A percentile compares a stretch with the other conserved stretches of the same genome.
Evolutionary conservation across 2,797 vertebrate species (phyloP).

Genomic region (Xenops minutus): DNA sequence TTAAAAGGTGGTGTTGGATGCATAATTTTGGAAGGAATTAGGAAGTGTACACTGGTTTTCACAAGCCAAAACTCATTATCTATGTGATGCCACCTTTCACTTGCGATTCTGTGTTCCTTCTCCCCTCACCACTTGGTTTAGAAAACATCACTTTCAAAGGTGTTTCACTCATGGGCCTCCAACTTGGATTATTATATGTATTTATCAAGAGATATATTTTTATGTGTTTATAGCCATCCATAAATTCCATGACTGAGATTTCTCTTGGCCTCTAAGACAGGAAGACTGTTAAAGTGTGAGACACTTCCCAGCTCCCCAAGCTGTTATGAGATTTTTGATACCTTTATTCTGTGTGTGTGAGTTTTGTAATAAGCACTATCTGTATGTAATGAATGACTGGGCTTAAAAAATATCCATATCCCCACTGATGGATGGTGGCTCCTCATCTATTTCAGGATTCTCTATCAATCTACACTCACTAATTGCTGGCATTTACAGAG

Average conservation of each 20-base stretch:
- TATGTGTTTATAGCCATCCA: neutral
- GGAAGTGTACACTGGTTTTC: neutral
- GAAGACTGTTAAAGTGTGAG: neutral
- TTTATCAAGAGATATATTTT: neutral
- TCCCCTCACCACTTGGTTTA: neutral
- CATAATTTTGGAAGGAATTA: neutral
- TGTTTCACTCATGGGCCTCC: neutral
- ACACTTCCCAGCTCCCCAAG: neutral
- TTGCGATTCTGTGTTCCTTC: neutral
- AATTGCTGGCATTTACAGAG: neutral
- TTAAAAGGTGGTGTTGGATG: neutral
- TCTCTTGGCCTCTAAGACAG: neutral
- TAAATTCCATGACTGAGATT: neutral
- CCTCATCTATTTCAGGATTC: neutral
- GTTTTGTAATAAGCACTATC: neutral
- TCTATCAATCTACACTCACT: neutral
- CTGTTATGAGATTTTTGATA: neutral
- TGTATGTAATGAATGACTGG: neutral
- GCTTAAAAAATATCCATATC: neutral
- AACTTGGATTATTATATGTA: neutral
- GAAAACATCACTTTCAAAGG: rapidly evolving
- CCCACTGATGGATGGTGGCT: neutral
- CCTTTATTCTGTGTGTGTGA: neutral
- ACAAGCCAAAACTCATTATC: neutral
- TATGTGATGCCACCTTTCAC: neutral